phyloP scores from a whole-genome alignment of 2,888 invertebrate species.

The Harpagoxenus sublaevis region DNA sequence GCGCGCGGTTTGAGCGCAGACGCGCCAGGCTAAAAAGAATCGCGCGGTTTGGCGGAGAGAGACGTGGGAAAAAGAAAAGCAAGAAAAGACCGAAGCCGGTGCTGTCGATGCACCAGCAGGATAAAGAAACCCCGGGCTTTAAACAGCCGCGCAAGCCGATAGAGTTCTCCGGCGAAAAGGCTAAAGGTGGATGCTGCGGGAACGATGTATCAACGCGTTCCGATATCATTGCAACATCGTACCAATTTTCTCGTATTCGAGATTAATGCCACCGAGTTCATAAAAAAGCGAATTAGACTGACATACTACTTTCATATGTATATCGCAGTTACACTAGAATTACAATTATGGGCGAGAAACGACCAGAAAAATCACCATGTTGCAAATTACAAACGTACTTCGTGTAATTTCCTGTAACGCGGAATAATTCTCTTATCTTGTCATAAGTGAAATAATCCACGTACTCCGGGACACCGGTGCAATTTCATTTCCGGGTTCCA shows the following conservation, averaged over 20 bases:
- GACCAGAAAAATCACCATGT: not conserved
- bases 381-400: not conserved
- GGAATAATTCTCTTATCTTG: slow-evolving; percentile 15
- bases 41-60: slow-evolving; percentile 35
- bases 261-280: not conserved
- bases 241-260: not conserved
- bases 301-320: not conserved
- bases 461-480: slow-evolving; percentile 1
- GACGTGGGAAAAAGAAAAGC: slow-evolving; percentile 26
- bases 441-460: not conserved
- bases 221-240: not conserved
- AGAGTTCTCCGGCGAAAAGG: not conserved
- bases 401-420: slow-evolving; percentile 9
- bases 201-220: not conserved
- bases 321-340: not conserved
- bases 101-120: slow-evolving; percentile 40
- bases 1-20: slow-evolving; percentile 67
- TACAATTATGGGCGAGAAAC: not conserved
- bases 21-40: slow-evolving; percentile 64
- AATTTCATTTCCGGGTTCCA: slow-evolving; percentile 44
- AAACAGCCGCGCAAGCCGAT: slow-evolving; percentile 5
- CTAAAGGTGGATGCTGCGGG: not conserved
- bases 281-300: not conserved
- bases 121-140: slow-evolving; percentile 32
- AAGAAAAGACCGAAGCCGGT: not conserved